phyloP scores from a whole-genome alignment of 2,888 invertebrate genomes.

The Thera britannica region DNA sequence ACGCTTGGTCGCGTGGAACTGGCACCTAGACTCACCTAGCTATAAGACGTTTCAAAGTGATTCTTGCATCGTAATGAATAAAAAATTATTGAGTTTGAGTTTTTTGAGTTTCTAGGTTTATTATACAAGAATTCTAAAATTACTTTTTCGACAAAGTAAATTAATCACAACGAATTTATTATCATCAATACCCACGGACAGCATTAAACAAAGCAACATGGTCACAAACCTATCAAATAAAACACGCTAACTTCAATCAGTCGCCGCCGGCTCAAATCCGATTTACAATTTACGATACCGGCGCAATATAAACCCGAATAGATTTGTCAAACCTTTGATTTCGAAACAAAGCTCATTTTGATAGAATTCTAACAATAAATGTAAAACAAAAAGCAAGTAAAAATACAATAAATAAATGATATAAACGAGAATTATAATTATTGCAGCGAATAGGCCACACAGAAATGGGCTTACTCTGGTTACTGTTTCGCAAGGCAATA shows the following conservation, averaged over 20 bases:
- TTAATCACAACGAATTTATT: not conserved
- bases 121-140: not conserved
- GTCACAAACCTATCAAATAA: constrained; percentile 1
- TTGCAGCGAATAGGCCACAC: constrained; percentile 34
- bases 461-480: constrained; percentile 31
- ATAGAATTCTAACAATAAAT: constrained; percentile 32
- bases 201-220: not conserved
- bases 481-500: not conserved
- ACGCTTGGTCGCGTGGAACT: too few relatives aligned
- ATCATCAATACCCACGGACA: not conserved
- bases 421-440: constrained; percentile 11
- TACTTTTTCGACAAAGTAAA: not conserved
- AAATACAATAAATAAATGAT: constrained; percentile 28
- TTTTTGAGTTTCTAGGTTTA: too few relatives aligned
- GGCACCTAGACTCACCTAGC: too few relatives aligned
- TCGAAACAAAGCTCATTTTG: constrained; percentile 37
- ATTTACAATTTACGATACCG: constrained; percentile 37
- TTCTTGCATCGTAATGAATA: too few relatives aligned
- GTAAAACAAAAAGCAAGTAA: constrained; percentile 29
- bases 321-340: constrained; percentile 39
- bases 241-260: constrained; percentile 19
- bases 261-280: constrained; percentile 31
- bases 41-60: too few relatives aligned
- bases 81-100: too few relatives aligned
- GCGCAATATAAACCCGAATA: constrained; percentile 38